A percentile compares a stretch with the other conserved stretches of the same genome.
Conservation (phyloP, 2,888 invertebrate species). For the Mechanitis messenoides region DNA sequence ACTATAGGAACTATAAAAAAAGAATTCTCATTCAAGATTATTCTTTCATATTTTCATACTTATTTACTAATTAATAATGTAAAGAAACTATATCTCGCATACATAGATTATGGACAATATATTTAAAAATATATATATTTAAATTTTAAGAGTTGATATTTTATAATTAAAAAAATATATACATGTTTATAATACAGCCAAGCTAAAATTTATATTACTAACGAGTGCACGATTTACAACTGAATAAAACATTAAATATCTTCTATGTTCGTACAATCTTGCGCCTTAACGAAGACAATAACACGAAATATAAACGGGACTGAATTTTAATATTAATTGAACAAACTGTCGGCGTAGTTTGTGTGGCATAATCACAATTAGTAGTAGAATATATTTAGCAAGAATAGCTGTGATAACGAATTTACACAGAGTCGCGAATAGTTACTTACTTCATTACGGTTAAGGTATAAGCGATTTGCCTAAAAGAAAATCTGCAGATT, state of each 20-base stretch:
- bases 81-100: too few relatives aligned
- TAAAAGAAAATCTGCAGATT: background rate
- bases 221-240: background rate
- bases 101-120: too few relatives aligned
- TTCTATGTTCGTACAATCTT: background rate
- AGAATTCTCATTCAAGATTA: too few relatives aligned
- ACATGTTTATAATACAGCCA: background rate
- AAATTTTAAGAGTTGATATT: too few relatives aligned
- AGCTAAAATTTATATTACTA: background rate
- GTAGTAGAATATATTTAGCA: slow-evolving; percentile 64
- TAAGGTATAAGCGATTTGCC: slow-evolving; percentile 28
- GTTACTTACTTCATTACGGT: slow-evolving; percentile 36
- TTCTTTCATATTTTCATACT: too few relatives aligned
- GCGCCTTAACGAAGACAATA: slow-evolving; percentile 22
- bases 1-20: too few relatives aligned
- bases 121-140: too few relatives aligned
- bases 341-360: slow-evolving; percentile 41
- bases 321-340: slow-evolving; percentile 37
- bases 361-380: slow-evolving; percentile 59
- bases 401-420: slow-evolving; percentile 71
- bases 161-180: background rate
- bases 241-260: background rate
- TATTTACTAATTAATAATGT: too few relatives aligned
- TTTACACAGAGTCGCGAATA: slow-evolving; percentile 64
- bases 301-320: slow-evolving; percentile 30